Percentiles rank a stretch among this genome's conserved stretches.
These are phyloP conservation scores for Capreolus pygargus DNA, from an alignment of 2,113 vertebrate genomes.

Conservation along the genomic window DNA sequence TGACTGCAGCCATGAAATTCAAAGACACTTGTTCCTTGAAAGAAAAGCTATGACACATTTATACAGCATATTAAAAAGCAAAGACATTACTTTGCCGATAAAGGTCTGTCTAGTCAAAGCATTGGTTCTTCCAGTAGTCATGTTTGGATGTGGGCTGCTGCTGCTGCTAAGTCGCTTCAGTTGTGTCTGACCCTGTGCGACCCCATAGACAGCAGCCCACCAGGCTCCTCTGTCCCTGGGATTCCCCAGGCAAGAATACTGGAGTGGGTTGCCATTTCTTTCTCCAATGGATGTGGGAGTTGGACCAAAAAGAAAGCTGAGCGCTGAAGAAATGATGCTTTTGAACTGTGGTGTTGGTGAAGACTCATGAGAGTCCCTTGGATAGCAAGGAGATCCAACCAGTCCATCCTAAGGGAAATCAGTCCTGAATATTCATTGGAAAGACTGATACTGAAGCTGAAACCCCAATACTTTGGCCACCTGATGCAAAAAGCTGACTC, in stretches of 20 bases:
- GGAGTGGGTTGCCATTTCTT: not conserved
- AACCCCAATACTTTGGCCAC: not conserved
- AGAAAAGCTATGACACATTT: not conserved
- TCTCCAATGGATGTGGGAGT: not conserved
- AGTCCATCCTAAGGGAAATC: not conserved
- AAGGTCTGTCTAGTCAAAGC: not conserved
- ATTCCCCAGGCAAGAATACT: not conserved
- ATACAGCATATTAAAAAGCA: not conserved
- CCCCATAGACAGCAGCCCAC: not conserved
- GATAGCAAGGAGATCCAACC: not conserved
- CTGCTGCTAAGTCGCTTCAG: not conserved
- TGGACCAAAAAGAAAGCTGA: not conserved
- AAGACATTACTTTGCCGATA: not conserved
- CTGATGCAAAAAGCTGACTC: not conserved
- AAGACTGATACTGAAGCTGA: not conserved
- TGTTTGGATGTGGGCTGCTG: not conserved
- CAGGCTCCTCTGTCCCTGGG: not conserved
- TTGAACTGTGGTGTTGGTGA: not conserved
- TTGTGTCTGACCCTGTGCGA: fast-evolving
- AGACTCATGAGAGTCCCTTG: not conserved
- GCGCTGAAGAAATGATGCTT: not conserved
- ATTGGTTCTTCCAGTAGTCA: not conserved
- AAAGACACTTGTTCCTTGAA: not conserved
- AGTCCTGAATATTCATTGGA: not conserved
- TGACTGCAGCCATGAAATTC: not conserved